These are phyloP conservation scores for Podotricha telesiphe DNA, from an alignment of 2,888 invertebrate species.

Conservation along the genomic window DNA sequence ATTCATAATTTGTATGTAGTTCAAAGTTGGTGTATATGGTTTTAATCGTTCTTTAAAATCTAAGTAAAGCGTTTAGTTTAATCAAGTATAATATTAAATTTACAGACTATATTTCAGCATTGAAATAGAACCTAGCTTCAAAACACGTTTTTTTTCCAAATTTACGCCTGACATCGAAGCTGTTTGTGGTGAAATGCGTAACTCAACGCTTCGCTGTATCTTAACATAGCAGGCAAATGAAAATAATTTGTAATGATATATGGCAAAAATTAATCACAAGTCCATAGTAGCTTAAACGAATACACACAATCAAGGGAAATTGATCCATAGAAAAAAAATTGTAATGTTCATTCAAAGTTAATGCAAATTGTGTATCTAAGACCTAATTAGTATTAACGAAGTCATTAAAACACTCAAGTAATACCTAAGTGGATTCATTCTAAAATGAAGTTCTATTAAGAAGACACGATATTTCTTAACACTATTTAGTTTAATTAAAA, in stretches of 20 bases:
- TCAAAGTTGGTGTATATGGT: not conserved
- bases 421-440: not conserved
- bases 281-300: not conserved
- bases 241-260: too few relatives aligned
- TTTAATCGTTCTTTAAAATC: not conserved
- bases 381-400: conserved; percentile 5
- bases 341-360: not conserved
- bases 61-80: not conserved
- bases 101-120: too few relatives aligned
- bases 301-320: not conserved
- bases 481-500: not conserved
- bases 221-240: too few relatives aligned
- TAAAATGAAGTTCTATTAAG: not conserved
- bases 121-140: too few relatives aligned
- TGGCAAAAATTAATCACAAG: too few relatives aligned
- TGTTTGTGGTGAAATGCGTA: too few relatives aligned
- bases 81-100: not conserved
- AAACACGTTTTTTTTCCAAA: too few relatives aligned
- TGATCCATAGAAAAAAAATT: not conserved
- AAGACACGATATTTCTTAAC: not conserved
- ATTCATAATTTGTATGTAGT: conserved; percentile 25
- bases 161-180: too few relatives aligned
- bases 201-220: too few relatives aligned
- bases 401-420: not conserved
- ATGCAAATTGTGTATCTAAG: not conserved